A percentile compares a stretch with the other conserved stretches of the same genome.
These are phyloP conservation scores for Ameiurus melas DNA, from an alignment of 2,113 vertebrate species.

Conservation along the genomic window DNA sequence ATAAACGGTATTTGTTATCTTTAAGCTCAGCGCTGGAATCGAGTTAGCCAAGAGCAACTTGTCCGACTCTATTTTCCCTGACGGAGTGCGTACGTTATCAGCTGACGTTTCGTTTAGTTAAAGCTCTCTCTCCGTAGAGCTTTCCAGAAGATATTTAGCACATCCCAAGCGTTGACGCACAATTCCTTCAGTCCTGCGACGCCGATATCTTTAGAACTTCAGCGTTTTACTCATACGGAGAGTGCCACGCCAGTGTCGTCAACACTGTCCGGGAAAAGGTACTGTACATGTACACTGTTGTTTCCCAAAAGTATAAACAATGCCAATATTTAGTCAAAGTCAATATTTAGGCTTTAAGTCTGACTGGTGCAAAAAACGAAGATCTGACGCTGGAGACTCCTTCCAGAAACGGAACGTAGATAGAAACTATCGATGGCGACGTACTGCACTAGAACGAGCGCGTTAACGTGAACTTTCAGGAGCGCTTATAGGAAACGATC, in stretches of 20 bases:
- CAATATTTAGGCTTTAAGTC: too few species aligned
- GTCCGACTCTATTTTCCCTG: neutral
- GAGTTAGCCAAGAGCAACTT: neutral
- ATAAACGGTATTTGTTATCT: neutral
- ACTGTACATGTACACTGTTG: too few species aligned
- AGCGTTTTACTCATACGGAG: neutral
- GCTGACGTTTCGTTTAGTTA: neutral
- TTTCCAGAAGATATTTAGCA: neutral
- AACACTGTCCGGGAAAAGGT: neutral
- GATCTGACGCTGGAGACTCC: too few species aligned
- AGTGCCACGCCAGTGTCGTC: neutral
- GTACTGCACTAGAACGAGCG: neutral
- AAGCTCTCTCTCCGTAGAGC: neutral
- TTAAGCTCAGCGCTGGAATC: neutral
- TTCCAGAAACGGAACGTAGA: neutral
- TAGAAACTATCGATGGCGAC: neutral
- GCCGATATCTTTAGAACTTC: neutral
- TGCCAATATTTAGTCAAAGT: too few species aligned
- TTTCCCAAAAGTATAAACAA: neutral
- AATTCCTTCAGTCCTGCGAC: neutral
- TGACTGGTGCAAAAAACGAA: too few species aligned
- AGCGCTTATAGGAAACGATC: too few species aligned
- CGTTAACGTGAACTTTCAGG: neutral
- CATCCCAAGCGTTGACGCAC: neutral
- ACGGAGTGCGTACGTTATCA: neutral